Conservation (phyloP, 1,140 invertebrate genomes). For the Penaeus vannamei region DNA sequence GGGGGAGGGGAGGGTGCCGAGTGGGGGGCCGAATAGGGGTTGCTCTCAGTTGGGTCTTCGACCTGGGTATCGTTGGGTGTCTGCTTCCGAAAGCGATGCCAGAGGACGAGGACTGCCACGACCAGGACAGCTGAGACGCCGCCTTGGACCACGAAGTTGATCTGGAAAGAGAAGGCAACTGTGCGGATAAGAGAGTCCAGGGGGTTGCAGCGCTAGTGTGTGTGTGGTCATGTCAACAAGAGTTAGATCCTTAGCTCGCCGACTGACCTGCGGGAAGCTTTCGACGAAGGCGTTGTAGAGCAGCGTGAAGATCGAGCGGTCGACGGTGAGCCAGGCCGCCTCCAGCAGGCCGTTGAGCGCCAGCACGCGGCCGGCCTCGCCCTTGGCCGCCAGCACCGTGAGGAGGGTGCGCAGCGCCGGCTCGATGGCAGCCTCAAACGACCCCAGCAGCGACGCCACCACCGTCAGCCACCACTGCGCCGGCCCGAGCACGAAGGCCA, state of each 20-base stretch:
- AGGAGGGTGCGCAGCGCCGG: conserved; percentile 59
- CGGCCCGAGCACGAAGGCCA: conserved; percentile 43
- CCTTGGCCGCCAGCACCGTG: conserved; percentile 40
- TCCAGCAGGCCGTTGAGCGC: conserved; percentile 56
- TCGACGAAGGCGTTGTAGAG: conserved; percentile 60
- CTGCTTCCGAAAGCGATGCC: background rate
- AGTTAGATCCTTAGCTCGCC: too few species aligned
- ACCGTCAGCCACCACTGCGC: conserved; percentile 55
- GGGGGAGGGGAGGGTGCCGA: background rate
- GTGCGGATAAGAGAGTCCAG: background rate
- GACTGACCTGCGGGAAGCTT: conserved; percentile 56
- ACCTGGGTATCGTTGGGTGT: background rate
- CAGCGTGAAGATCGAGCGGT: conserved; percentile 46
- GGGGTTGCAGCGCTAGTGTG: too few species aligned
- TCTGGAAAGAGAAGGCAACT: conserved; percentile 20
- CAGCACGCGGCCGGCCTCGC: conserved; percentile 55
- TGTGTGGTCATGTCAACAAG: too few species aligned
- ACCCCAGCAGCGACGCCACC: conserved; percentile 53
- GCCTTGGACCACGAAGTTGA: conserved; percentile 59
- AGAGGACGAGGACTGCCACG: background rate
- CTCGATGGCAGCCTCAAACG: conserved; percentile 59
- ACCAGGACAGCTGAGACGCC: conserved; percentile 33
- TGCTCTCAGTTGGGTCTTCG: background rate
- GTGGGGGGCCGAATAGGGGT: background rate
- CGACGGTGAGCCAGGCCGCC: conserved; percentile 52